Percentiles rank a stretch among this genome's conserved stretches.
Evolutionary conservation across 2,888 invertebrate genomes (phyloP).

Genomic region (Prenolepis imparis): DNA sequence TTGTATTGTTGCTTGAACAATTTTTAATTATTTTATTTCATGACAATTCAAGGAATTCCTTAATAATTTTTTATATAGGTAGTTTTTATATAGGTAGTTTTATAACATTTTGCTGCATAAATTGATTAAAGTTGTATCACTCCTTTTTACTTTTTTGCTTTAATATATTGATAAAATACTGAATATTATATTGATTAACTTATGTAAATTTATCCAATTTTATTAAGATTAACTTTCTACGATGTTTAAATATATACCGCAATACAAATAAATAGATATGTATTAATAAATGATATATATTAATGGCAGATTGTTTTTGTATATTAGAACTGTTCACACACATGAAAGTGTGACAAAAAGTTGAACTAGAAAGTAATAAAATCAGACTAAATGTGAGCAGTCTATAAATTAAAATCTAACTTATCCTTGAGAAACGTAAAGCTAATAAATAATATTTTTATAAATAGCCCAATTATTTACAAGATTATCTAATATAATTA

Average conservation of each 20-base stretch:
- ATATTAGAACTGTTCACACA: neutral
- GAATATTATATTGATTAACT: neutral
- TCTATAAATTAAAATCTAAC: neutral
- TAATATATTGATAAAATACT: neutral
- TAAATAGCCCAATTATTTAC: neutral
- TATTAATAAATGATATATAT: neutral
- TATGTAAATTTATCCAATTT: neutral
- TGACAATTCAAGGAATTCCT: neutral
- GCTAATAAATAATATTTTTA: neutral
- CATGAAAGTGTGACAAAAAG: neutral
- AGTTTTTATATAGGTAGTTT: no score
- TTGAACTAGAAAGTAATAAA: neutral
- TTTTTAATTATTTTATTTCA: neutral
- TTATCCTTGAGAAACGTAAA: neutral
- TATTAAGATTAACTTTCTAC: neutral
- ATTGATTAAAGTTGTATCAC: neutral
- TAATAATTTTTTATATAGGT: neutral
- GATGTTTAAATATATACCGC: neutral
- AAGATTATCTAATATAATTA: neutral
- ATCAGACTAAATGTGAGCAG: neutral
- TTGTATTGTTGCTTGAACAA: slow-evolving; percentile 1
- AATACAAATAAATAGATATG: neutral
- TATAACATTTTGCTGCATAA: neutral
- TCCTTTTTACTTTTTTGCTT: neutral
- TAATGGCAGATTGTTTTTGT: no score